Percentiles rank a stretch among this genome's conserved stretches.
phyloP scores from a whole-genome alignment of 2,113 vertebrate genomes.

The Pao palembangensis region DNA sequence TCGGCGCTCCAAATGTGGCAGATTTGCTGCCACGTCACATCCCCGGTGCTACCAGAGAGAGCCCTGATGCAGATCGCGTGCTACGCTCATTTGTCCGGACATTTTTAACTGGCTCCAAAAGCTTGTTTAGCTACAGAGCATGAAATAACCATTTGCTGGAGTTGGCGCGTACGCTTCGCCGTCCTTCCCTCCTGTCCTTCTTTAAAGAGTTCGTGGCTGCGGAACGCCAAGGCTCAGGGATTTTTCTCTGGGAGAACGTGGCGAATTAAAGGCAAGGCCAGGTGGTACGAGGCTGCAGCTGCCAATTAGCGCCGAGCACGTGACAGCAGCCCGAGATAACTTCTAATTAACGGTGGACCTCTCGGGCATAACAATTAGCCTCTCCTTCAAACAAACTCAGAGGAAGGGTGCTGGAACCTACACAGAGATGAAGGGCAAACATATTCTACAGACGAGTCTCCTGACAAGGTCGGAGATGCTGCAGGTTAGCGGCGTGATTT shows the following conservation, averaged over 20 bases:
- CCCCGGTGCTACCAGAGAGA: neutral
- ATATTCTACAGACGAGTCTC: slow-evolving; percentile 11
- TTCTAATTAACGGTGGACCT: slow-evolving; percentile 65
- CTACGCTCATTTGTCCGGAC: no score
- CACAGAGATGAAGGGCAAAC: neutral
- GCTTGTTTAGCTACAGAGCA: slow-evolving; percentile 4
- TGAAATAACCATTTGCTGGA: slow-evolving; percentile 35
- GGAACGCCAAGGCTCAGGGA: slow-evolving; percentile 33
- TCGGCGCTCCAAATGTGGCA: no score
- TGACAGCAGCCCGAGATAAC: slow-evolving; percentile 54
- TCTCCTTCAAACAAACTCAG: slow-evolving; percentile 47
- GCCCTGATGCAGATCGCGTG: no score
- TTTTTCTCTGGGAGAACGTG: slow-evolving; percentile 52
- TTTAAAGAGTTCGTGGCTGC: slow-evolving; percentile 25
- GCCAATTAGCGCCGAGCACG: slow-evolving; percentile 65
- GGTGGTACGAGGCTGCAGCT: slow-evolving; percentile 62
- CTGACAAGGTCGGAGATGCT: slow-evolving; percentile 37
- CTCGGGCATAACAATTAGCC: slow-evolving; percentile 61
- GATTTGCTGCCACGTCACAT: slow-evolving; percentile 18
- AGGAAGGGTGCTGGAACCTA: neutral
- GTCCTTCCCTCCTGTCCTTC: slow-evolving; percentile 13
- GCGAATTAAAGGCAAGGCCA: slow-evolving; percentile 62
- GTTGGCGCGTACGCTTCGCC: slow-evolving; percentile 6
- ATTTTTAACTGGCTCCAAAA: slow-evolving; percentile 3
- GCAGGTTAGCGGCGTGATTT: slow-evolving; percentile 22